Evolutionary conservation across 1,140 invertebrate genomes (phyloP), one percentile per base, ranked within the genome.

Genomic region (Cataglyphis hispanica): DNA sequence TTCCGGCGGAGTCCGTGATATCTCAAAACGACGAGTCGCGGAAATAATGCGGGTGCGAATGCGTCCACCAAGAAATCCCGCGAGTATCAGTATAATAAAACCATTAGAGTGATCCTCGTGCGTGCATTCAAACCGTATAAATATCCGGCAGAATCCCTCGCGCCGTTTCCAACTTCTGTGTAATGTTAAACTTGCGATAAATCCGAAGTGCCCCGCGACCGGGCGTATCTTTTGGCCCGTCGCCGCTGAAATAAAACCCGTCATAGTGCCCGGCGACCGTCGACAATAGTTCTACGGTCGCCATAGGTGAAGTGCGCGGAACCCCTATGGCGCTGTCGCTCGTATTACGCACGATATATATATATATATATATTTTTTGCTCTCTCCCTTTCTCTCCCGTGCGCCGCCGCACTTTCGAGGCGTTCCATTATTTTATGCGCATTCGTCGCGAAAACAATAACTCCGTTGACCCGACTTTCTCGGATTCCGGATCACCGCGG

Each of bases 121-220:
- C 90, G 91, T 88, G 92, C 87, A 93, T 93, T 92, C 92, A 91
- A 93, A 93, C 90, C 89, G 91, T 92, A 92, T 92, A 93, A 92
- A 93, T 94, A 94, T 94, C 94, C 92, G 91, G 91, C 88, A 91
- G 92, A 94, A 94, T 94, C 94, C 93, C 94, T 93, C 92, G 92
- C 91, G 93, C 93, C 92, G 92, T 94, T 94, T 94, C 93, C 93
- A 94, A 94, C 93, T 94, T 94, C 92, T 92, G 92, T 91, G 92
- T 93, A 94, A 94, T 92, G 92, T 92, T 93, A 92, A 93, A 93
- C 92, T 94, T 91, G 92, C 93, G 93, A 94, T 94, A 94, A 94
- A 94, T 94, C 92, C 93, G 86, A 93, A 93, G 91, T 92, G 88
- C 86, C 88, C 46, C 76, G 37, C 58, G 80, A 43, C 75, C 40